Evolutionary conservation across 2,797 vertebrate species (phyloP), one percentile per base, ranked within the genome.

Genomic region (Acrossocheilus fasciatus): DNA sequence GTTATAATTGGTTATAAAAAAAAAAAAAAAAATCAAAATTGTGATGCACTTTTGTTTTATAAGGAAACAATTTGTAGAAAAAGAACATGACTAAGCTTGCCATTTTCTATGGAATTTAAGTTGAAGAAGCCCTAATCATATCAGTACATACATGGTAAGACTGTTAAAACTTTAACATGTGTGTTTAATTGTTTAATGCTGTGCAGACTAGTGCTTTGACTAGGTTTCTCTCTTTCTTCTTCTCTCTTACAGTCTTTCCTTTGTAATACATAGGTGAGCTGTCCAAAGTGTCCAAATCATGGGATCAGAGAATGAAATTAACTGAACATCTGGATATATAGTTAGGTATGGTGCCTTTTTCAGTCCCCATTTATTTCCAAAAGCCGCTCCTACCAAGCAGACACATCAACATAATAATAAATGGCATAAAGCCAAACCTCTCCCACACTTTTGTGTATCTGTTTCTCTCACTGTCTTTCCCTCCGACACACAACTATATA

Each of bases 291-390:
- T 73, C 62, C 80, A 30, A 72, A 89, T 89, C 41, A 85, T 5
- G 73, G 82, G 57, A 88, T 89, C 89, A 54, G 82, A 88, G 90
- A 92, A 92, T 93, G 88, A 94, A 94, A 91, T 93, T 87, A 89
- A 89, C 73, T 81, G 80, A 89, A 93, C 93, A 95, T 94, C 93
- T 94, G 94, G 92, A 90, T 88, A 83, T 90, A 89, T 70, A 11
- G 90, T 94, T 92, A 93, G 88, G 81, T 87, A 87, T 87, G 85
- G 87, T 89, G 76, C 8, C 66, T 75, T 82, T 84, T 72, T 89
- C 73, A 68, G 57, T 18, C 81, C 72, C 81, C 66, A 20, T 59
- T 50, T 12, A 82, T 66, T 57, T 81, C 72, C 54, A 23, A 59
- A 74, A 41, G 59, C 23, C 9, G 3, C 11, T 47, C 36, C 7